phyloP scores from a whole-genome alignment of 2,888 invertebrate species.

The Pheosia gnoma region DNA sequence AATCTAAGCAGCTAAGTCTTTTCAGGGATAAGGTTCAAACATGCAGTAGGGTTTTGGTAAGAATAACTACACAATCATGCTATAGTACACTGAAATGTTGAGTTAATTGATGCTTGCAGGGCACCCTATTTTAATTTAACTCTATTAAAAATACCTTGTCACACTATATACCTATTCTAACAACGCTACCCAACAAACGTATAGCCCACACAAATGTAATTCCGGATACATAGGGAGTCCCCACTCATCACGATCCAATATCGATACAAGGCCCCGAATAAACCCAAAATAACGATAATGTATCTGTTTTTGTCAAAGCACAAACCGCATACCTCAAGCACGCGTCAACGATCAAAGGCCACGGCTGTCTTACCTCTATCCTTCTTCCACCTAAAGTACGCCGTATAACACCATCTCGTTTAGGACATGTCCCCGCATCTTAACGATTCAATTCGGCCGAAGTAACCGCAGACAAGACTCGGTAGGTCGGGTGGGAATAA shows the following conservation, averaged over 20 bases:
- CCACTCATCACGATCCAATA: conserved; percentile 3
- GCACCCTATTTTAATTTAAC: no score
- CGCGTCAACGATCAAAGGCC: conserved; percentile 57
- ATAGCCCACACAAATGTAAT: not conserved
- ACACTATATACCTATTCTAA: not conserved
- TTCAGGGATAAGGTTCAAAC: no score
- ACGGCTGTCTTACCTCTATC: conserved; percentile 30
- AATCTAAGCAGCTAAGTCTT: no score
- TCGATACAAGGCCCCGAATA: conserved; percentile 3
- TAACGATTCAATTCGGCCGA: conserved; percentile 57
- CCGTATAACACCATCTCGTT: conserved; percentile 42
- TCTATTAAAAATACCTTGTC: no score
- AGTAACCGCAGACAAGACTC: conserved; percentile 52
- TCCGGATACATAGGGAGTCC: not conserved
- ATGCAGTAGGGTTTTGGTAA: no score
- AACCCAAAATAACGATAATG: conserved; percentile 8
- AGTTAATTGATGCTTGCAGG: no score
- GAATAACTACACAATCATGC: no score
- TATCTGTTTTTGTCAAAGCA: conserved; percentile 43
- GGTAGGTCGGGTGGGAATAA: conserved; percentile 49
- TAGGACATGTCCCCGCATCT: conserved; percentile 48
- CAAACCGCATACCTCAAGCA: conserved; percentile 45
- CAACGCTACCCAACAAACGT: not conserved
- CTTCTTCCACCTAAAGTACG: conserved; percentile 32
- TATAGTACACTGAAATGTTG: no score